These are phyloP conservation scores for Canis aureus DNA, from an alignment of 2,113 vertebrate genomes.

Conservation along the genomic window DNA sequence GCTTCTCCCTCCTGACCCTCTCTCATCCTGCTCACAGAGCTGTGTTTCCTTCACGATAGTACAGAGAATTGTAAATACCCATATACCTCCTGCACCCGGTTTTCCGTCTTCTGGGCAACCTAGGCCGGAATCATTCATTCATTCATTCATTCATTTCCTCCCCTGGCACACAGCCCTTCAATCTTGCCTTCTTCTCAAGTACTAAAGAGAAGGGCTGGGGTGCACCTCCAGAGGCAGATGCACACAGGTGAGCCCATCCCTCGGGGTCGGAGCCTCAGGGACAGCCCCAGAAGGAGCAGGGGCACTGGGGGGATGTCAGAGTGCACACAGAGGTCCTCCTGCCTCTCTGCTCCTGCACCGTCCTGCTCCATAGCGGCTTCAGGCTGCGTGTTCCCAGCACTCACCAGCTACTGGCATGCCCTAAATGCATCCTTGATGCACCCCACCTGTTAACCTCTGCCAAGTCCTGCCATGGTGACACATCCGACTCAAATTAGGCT, in stretches of 20 bases:
- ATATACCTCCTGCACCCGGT: background rate
- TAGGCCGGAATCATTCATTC: background rate
- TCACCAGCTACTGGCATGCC: background rate
- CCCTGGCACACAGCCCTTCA: background rate
- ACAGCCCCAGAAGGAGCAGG: background rate
- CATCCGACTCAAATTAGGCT: background rate
- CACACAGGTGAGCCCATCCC: background rate
- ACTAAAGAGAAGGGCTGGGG: background rate
- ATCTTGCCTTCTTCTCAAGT: background rate
- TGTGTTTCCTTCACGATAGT: background rate
- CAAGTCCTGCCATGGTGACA: background rate
- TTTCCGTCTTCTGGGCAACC: background rate
- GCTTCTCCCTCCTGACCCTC: background rate
- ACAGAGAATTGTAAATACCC: background rate
- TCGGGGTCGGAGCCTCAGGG: background rate
- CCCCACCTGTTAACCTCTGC: background rate
- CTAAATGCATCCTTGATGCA: background rate
- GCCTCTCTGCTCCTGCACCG: no score
- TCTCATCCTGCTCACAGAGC: background rate
- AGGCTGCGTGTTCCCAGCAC: background rate
- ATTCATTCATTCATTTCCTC: background rate
- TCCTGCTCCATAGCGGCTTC: fast-evolving
- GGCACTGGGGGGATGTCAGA: background rate
- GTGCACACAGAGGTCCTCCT: background rate
- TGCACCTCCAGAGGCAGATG: background rate